These are phyloP conservation scores for Thalassophryne amazonica DNA, from an alignment of 2,797 vertebrate species.

Conservation along the genomic window DNA sequence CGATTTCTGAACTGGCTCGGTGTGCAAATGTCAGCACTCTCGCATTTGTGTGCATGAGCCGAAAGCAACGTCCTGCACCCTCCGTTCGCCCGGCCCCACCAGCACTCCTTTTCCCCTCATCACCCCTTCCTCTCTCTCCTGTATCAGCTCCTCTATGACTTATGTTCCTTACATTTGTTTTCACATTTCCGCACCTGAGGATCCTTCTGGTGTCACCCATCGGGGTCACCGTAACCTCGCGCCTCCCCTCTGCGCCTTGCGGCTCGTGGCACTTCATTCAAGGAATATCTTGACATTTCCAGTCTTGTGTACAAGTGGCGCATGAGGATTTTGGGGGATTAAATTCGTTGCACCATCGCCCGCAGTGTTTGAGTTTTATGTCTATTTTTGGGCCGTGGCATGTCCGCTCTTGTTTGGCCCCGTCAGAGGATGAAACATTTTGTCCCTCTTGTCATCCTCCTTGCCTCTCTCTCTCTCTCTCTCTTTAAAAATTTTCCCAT, in stretches of 20 bases:
- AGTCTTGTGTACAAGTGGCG: slow-evolving; percentile 38
- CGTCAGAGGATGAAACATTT: slow-evolving; percentile 19
- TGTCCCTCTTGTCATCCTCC: slow-evolving; percentile 17
- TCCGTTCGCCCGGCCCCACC: slow-evolving; percentile 59
- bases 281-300: slow-evolving; percentile 61
- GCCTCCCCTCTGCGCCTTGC: slow-evolving; percentile 37
- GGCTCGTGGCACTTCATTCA: slow-evolving; percentile 59
- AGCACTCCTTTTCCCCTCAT: slow-evolving; percentile 12
- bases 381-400: slow-evolving; percentile 26
- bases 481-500: background rate
- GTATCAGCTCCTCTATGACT: no score
- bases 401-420: slow-evolving; percentile 26
- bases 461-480: slow-evolving; percentile 16
- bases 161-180: no score
- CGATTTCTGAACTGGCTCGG: slow-evolving; percentile 47
- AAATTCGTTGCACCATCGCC: slow-evolving; percentile 14
- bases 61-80: slow-evolving; percentile 59
- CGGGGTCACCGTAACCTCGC: no score
- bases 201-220: no score
- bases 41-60: slow-evolving; percentile 67
- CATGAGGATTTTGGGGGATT: slow-evolving; percentile 23
- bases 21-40: slow-evolving; percentile 77
- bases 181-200: no score
- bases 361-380: slow-evolving; percentile 9
- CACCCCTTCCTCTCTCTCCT: no score